Evolutionary conservation across 2,888 invertebrate species (phyloP).

Genomic region (Ennomos erosarius): DNA sequence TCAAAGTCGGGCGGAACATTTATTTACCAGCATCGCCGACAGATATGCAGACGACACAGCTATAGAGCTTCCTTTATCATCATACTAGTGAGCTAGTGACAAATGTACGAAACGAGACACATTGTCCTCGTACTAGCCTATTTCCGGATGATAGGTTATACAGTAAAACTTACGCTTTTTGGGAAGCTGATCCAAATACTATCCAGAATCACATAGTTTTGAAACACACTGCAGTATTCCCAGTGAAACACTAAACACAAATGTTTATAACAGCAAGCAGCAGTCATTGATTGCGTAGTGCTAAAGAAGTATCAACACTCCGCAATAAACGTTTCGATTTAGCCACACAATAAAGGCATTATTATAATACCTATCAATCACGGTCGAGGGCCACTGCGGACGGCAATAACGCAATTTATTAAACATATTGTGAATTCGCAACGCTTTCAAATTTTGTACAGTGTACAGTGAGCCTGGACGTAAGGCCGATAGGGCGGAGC

Average conservation of each 20-base stretch:
- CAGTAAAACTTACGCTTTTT: no score
- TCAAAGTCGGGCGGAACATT: conserved; percentile 35
- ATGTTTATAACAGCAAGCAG: conserved; percentile 21
- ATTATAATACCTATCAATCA: conserved; percentile 43
- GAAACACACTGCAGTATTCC: background rate
- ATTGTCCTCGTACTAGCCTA: background rate
- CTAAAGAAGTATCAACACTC: conserved; percentile 33
- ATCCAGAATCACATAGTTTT: background rate
- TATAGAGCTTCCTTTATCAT: conserved; percentile 33
- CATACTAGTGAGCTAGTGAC: conserved; percentile 11
- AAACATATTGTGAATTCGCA: conserved; percentile 56
- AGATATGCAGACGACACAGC: conserved; percentile 24
- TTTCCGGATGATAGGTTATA: no score
- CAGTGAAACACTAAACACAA: conserved; percentile 5
- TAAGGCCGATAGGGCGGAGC: conserved; percentile 48
- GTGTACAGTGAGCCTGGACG: conserved; percentile 37
- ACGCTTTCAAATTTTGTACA: conserved; percentile 59
- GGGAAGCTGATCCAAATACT: background rate
- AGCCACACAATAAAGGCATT: conserved; percentile 34
- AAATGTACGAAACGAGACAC: conserved; percentile 5
- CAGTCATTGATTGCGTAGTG: conserved; percentile 18
- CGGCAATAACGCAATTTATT: conserved; percentile 42
- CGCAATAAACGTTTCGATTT: conserved; percentile 37
- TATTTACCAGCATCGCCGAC: conserved; percentile 28
- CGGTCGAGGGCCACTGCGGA: conserved; percentile 34